Evolutionary conservation across 2,113 vertebrate genomes (phyloP).

Genomic region (Morone chrysops): DNA sequence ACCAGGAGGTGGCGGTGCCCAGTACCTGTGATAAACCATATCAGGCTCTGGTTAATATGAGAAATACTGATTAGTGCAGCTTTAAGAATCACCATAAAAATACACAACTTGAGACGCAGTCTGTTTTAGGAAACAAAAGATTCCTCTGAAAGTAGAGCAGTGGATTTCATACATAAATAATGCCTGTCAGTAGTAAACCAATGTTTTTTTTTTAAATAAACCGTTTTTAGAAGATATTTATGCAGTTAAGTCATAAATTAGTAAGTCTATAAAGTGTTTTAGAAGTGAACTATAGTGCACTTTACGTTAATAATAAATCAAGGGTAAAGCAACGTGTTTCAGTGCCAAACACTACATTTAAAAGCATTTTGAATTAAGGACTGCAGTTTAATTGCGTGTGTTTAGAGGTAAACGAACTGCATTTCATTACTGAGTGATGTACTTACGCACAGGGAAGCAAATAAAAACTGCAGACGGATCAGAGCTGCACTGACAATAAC

Average conservation of each 20-base stretch:
- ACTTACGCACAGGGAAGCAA: background rate
- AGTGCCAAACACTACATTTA: background rate
- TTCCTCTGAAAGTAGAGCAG: constrained; percentile 14
- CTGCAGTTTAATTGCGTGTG: background rate
- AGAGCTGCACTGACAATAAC: background rate
- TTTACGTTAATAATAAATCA: constrained; percentile 35
- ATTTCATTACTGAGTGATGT: background rate
- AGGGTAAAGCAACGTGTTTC: background rate
- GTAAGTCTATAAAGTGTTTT: constrained; percentile 11
- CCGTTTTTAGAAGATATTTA: background rate
- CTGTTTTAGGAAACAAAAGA: background rate
- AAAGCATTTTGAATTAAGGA: background rate
- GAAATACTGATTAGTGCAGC: background rate
- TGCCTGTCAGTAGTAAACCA: constrained; percentile 57
- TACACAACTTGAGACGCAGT: background rate
- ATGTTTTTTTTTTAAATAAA: background rate
- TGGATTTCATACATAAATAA: constrained; percentile 28
- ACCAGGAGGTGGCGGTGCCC: no score
- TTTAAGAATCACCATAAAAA: background rate
- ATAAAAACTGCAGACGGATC: background rate
- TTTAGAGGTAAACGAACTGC: background rate
- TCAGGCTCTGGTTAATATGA: no score
- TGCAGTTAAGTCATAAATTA: constrained; percentile 15
- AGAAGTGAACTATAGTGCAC: constrained; percentile 18
- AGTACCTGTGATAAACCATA: no score